Evolutionary conservation across 2,113 vertebrate genomes (phyloP), one percentile per base, ranked within the genome.

Genomic region (Lophura nycthemera): DNA sequence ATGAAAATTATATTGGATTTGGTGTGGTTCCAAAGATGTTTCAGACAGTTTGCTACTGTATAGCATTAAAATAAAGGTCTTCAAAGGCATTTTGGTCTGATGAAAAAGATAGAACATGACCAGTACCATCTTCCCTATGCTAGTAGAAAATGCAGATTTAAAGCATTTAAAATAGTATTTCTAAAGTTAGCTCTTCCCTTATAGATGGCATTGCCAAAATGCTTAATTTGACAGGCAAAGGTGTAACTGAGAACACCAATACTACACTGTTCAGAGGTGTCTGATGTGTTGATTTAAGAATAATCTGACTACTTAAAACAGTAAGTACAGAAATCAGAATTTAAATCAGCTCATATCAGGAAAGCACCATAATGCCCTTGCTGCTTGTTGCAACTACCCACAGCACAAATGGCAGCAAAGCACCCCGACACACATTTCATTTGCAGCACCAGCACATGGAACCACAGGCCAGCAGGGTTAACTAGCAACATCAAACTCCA

Each of bases 101-200:
- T 24, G 12, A 8, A 21, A 87, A 30, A 73, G 70, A 1, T 5
- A 61, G 11, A 81, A 8, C 30, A 25, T 3, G 36, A 65, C 40
- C 12, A 57, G 57, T 0, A 1, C 34, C 57, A 18, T 70, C 63
- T 5, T 65, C 65, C 59, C 54, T 66, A 32, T 8, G 1, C 59
- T 29, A 73, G 54, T 21, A 52, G 50, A 83, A 88, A 76, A 88
- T 21, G 15, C 13, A 95, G 34, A 85, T 61, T 66, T 54, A 69
- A 70, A 18, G n/a, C 19, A n/a, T 72, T 30, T 60, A 34, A 67
- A 85, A 52, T 40, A 60, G 16, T 34, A 57, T 60, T 65, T 14
- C 29, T 65, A 13, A 78, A 64, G 36, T 20, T 45, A 88, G 25
- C 4, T 65, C 29, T 69, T 69, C 18, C 34, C 38, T 10, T 47